Percentiles rank a stretch among this genome's conserved stretches.
These are phyloP conservation scores for Lacerta agilis DNA, from an alignment of 2,797 vertebrate species.

Conservation along the genomic window DNA sequence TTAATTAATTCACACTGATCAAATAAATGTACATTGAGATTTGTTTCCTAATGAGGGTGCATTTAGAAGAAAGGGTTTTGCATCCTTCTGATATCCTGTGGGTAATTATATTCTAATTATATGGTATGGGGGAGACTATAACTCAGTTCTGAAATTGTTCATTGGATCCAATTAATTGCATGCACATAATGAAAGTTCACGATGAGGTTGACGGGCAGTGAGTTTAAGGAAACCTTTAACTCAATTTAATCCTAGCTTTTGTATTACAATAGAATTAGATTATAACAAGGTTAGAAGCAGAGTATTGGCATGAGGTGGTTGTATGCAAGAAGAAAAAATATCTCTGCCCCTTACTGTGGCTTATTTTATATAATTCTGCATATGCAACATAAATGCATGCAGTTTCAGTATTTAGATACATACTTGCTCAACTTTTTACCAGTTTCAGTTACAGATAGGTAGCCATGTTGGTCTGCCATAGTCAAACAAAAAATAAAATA, in stretches of 20 bases:
- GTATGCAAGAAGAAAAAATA: slow-evolving; percentile 48
- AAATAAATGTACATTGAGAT: slow-evolving; percentile 87
- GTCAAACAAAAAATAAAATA: too few relatives aligned
- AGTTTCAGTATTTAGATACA: slow-evolving; percentile 2
- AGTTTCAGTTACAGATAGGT: not conserved
- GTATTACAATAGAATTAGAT: slow-evolving; percentile 72
- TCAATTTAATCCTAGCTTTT: slow-evolving; percentile 77
- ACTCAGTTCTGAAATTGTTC: slow-evolving; percentile 85
- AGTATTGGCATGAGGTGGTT: slow-evolving; percentile 69
- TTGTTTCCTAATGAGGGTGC: slow-evolving; percentile 86
- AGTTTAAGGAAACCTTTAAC: slow-evolving; percentile 81
- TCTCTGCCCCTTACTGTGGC: not conserved
- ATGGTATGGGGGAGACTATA: slow-evolving; percentile 82
- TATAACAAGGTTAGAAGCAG: slow-evolving; percentile 76
- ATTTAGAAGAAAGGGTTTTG: slow-evolving; percentile 86
- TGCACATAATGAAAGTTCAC: slow-evolving; percentile 85
- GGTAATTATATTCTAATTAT: slow-evolving; percentile 90
- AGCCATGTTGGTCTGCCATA: too few relatives aligned
- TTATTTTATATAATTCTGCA: slow-evolving; percentile 40
- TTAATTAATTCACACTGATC: slow-evolving; percentile 90
- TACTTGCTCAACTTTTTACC: not conserved
- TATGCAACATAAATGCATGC: slow-evolving; percentile 12
- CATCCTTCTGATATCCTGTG: slow-evolving; percentile 89
- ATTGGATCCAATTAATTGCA: slow-evolving; percentile 86
- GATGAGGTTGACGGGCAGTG: slow-evolving; percentile 84